A percentile compares a stretch with the other conserved stretches of the same genome.
Conservation (phyloP, 2,113 vertebrate genomes). For the Felis catus region DNA sequence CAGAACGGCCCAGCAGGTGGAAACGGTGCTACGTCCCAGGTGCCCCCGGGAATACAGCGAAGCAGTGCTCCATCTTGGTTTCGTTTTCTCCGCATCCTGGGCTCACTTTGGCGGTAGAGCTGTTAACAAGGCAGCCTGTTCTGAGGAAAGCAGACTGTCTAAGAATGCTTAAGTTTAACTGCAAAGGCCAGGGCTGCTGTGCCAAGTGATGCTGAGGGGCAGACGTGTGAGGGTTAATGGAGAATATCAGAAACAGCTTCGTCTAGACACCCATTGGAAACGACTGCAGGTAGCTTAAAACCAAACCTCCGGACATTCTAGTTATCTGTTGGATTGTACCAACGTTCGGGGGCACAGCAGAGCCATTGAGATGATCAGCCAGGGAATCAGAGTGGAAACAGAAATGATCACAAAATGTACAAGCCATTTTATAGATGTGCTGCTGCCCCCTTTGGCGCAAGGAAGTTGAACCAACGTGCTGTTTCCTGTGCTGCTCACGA, state of each 20-base stretch:
- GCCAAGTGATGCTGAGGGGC: not conserved
- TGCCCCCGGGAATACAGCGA: rapidly evolving
- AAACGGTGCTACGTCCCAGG: not conserved
- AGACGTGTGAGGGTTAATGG: not conserved
- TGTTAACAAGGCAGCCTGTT: too few relatives aligned
- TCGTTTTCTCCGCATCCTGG: constrained; percentile 34
- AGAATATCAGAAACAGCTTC: not conserved
- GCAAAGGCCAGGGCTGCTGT: not conserved
- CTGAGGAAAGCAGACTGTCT: not conserved
- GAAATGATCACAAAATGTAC: not conserved
- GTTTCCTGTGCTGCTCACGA: not conserved
- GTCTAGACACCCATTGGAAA: not conserved
- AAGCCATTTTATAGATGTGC: not conserved
- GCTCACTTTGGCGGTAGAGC: not conserved
- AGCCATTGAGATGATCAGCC: not conserved
- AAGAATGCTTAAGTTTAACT: not conserved
- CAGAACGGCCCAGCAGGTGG: not conserved
- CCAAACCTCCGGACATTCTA: not conserved
- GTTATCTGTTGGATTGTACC: not conserved
- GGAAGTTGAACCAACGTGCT: not conserved
- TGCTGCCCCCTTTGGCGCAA: not conserved
- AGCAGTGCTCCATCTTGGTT: not conserved
- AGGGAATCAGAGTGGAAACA: not conserved
- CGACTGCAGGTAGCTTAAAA: not conserved
- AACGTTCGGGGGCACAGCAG: not conserved